Conservation (phyloP, 2,797 vertebrate species). For the Menidia menidia region DNA sequence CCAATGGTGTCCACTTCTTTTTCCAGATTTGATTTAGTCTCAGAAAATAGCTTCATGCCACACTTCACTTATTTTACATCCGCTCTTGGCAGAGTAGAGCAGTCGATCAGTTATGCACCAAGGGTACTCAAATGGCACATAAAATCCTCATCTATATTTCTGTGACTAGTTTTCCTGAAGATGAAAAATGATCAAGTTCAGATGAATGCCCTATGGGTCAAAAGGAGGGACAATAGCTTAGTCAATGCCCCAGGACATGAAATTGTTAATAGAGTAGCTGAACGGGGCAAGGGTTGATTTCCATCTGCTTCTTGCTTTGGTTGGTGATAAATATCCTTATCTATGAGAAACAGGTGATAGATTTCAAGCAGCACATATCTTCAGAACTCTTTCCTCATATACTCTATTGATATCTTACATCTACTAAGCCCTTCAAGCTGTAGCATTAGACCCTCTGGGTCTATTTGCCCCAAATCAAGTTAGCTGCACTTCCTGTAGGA, state of each 20-base stretch:
- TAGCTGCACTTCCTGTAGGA: slow-evolving; percentile 77
- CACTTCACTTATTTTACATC: slow-evolving; percentile 74
- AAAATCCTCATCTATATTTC: slow-evolving; percentile 75
- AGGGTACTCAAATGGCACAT: slow-evolving; percentile 74
- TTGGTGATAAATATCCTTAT: slow-evolving; percentile 80
- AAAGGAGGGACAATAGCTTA: slow-evolving; percentile 59
- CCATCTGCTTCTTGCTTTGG: slow-evolving; percentile 62
- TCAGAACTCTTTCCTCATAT: slow-evolving; percentile 68
- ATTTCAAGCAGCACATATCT: slow-evolving; percentile 69
- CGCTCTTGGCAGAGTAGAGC: slow-evolving; percentile 67
- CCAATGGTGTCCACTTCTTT: slow-evolving; percentile 61
- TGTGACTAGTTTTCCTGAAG: slow-evolving; percentile 56
- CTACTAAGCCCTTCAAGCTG: slow-evolving; percentile 73
- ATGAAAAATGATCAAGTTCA: slow-evolving; percentile 59
- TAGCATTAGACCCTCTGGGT: slow-evolving; percentile 70
- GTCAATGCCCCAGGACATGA: slow-evolving; percentile 50
- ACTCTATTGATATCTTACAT: slow-evolving; percentile 79
- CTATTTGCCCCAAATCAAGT: slow-evolving; percentile 79
- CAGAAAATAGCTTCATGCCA: slow-evolving; percentile 69
- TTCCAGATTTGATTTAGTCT: slow-evolving; percentile 75
- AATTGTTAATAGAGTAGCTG: slow-evolving; percentile 50
- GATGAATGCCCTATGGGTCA: slow-evolving; percentile 58
- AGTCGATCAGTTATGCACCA: slow-evolving; percentile 66
- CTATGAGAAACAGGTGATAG: slow-evolving; percentile 80
- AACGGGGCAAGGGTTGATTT: slow-evolving; percentile 46